phyloP scores from a whole-genome alignment of 2,888 invertebrate genomes.

The Cerceris ruficornis region DNA sequence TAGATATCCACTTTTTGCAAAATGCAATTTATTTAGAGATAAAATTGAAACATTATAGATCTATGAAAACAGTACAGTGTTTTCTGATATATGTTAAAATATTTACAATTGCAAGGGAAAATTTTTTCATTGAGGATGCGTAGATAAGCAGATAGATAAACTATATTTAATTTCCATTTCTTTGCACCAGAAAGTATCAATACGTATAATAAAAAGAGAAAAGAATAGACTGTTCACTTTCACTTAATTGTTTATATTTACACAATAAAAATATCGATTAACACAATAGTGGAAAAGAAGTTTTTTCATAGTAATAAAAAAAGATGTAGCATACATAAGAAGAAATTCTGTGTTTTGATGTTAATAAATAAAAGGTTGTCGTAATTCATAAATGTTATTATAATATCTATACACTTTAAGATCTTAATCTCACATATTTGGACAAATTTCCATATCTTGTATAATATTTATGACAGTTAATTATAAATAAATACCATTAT shows the following conservation, averaged over 20 bases:
- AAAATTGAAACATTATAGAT: slow-evolving; percentile 6
- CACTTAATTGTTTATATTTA: slow-evolving; percentile 57
- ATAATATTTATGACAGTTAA: slow-evolving; percentile 17
- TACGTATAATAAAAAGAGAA: slow-evolving; percentile 11
- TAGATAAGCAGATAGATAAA: background rate
- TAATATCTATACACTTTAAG: slow-evolving; percentile 34
- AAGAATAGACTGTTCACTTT: slow-evolving; percentile 37
- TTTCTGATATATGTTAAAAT: slow-evolving; percentile 9
- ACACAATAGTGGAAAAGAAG: slow-evolving; percentile 46
- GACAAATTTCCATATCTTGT: slow-evolving; percentile 27
- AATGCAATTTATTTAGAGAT: background rate
- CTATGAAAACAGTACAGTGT: slow-evolving; percentile 20
- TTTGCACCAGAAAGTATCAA: background rate
- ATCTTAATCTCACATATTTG: slow-evolving; percentile 32
- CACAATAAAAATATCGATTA: slow-evolving; percentile 52
- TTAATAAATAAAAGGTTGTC: slow-evolving; percentile 40
- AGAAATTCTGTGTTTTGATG: slow-evolving; percentile 20
- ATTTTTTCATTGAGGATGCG: background rate
- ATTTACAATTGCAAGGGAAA: slow-evolving; percentile 4
- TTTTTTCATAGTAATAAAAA: slow-evolving; percentile 12
- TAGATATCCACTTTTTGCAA: slow-evolving; percentile 4
- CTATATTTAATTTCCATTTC: background rate
- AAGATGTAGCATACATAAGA: slow-evolving; percentile 6
- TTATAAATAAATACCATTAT: slow-evolving; percentile 46
- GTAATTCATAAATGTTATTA: slow-evolving; percentile 36